Conservation (phyloP, 35 echinoderm and acorn worm genomes). For the Acanthaster planci region DNA sequence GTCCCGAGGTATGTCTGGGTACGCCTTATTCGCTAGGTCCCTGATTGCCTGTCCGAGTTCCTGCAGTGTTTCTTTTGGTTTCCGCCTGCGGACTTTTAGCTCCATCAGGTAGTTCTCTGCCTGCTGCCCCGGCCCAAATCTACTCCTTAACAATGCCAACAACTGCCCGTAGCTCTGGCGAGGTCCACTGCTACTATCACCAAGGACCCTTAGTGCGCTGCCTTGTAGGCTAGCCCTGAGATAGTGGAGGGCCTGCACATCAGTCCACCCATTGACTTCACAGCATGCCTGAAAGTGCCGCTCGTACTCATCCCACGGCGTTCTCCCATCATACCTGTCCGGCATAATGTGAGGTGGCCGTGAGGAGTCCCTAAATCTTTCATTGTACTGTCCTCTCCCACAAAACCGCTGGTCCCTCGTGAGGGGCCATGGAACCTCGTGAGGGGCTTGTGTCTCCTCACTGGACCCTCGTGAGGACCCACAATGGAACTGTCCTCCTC, state of each 20-base stretch:
- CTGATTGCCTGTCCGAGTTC: background rate
- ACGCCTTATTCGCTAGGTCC: background rate
- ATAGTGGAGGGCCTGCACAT: background rate
- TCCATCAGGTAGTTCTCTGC: background rate
- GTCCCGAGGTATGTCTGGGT: conserved; percentile 6
- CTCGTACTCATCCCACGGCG: too few species aligned
- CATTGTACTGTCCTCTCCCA: too few species aligned
- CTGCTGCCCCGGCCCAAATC: background rate
- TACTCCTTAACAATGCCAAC: background rate
- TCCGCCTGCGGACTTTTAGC: too few species aligned
- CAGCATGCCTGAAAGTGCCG: background rate
- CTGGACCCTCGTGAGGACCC: too few species aligned
- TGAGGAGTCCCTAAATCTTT: too few species aligned
- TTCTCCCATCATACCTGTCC: conserved; percentile 7
- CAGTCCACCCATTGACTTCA: background rate
- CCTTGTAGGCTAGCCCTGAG: too few species aligned
- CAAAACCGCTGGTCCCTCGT: too few species aligned
- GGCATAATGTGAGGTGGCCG: too few species aligned
- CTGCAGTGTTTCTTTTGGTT: too few species aligned
- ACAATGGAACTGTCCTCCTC: too few species aligned
- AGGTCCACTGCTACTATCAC: background rate
- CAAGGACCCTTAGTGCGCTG: background rate
- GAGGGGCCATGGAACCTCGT: too few species aligned
- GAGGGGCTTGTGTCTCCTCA: too few species aligned
- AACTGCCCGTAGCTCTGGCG: background rate